Evolutionary conservation across 2,888 invertebrate species (phyloP).

Genomic region (Seladonia tumulorum): DNA sequence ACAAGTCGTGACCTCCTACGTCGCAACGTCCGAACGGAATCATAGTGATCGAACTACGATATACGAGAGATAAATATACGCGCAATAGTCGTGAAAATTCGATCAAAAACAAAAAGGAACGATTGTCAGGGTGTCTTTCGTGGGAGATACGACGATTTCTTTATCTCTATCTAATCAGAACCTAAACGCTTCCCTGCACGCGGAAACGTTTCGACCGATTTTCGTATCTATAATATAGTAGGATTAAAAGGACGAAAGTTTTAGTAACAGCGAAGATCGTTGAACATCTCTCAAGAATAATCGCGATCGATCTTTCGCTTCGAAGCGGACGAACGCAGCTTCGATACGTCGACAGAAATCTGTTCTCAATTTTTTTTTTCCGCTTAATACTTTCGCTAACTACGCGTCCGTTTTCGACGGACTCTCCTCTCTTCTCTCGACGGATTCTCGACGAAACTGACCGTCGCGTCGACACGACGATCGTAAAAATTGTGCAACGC

Average conservation of each 20-base stretch:
- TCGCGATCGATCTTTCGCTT: background rate
- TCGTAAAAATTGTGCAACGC: conserved; percentile 41
- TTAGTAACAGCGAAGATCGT: conserved; percentile 53
- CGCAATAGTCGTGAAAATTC: conserved; percentile 49
- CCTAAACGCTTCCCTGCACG: conserved; percentile 25
- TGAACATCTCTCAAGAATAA: conserved; percentile 12
- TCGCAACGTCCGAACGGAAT: conserved; percentile 38
- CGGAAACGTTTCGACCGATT: conserved; percentile 17
- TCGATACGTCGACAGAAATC: background rate
- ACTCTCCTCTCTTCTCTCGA: conserved; percentile 11
- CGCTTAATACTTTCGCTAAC: conserved; percentile 48
- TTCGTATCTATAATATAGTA: conserved; percentile 21
- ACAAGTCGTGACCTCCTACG: conserved; percentile 40
- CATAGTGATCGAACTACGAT: conserved; percentile 24
- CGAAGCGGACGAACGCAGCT: background rate
- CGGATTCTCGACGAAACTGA: conserved; percentile 12
- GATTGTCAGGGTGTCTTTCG: conserved; percentile 62
- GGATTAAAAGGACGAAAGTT: conserved; percentile 53
- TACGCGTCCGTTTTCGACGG: conserved; percentile 29
- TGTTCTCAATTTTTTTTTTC: background rate
- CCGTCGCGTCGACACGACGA: conserved; percentile 10
- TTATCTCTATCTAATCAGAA: conserved; percentile 31
- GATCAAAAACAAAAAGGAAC: conserved; percentile 59
- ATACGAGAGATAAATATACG: conserved; percentile 10
- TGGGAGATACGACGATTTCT: conserved; percentile 51